Evolutionary conservation across 2,888 invertebrate genomes (phyloP).

Genomic region (Cheilosia scutellata): DNA sequence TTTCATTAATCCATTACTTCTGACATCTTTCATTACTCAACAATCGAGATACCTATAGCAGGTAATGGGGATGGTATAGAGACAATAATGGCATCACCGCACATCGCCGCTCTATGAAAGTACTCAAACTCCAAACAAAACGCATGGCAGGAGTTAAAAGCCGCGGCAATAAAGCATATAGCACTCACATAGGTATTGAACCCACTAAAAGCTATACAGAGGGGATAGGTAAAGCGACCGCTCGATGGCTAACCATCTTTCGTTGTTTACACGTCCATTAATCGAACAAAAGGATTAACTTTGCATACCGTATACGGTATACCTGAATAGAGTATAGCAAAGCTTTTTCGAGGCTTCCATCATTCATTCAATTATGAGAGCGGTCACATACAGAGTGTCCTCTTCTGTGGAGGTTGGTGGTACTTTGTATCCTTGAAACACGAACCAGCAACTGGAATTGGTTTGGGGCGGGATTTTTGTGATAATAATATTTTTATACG

Average conservation of each 20-base stretch:
- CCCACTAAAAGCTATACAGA: conserved; percentile 46
- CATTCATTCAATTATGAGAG: conserved; percentile 76
- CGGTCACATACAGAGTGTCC: not conserved
- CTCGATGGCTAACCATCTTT: conserved; percentile 74
- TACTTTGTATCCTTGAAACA: not conserved
- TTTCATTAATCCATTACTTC: conserved; percentile 70
- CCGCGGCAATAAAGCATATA: conserved; percentile 45
- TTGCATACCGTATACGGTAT: conserved; percentile 70
- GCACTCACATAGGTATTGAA: conserved; percentile 6
- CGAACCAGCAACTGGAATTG: not conserved
- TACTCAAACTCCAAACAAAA: not conserved
- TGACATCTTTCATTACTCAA: conserved; percentile 64
- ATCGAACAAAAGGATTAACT: conserved; percentile 78
- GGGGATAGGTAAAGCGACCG: conserved; percentile 19
- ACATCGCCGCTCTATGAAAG: conserved; percentile 11
- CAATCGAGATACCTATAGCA: conserved; percentile 12
- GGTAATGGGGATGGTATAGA: conserved; percentile 65
- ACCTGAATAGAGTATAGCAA: conserved; percentile 47
- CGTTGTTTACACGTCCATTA: conserved; percentile 78
- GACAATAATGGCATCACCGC: conserved; percentile 65
- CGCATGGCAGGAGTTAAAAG: conserved; percentile 57
- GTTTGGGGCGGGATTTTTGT: conserved; percentile 10
- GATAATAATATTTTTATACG: not conserved
- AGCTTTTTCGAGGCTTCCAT: conserved; percentile 70
- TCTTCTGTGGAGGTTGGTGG: not conserved